Evolutionary conservation across 1,140 invertebrate genomes (phyloP).

Genomic region (Papilio polyxenes): DNA sequence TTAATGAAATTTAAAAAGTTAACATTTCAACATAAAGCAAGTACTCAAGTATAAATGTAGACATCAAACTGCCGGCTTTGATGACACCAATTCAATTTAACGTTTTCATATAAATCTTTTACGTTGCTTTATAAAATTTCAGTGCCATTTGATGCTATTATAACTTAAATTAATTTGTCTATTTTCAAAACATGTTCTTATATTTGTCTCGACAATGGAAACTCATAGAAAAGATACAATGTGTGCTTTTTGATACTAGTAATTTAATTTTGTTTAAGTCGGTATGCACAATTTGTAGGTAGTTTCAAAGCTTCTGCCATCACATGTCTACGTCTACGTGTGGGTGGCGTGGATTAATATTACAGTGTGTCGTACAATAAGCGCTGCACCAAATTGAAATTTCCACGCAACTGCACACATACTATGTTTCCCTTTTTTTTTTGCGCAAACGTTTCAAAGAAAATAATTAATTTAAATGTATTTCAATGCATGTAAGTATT

Average conservation of each 20-base stretch:
- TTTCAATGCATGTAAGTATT: no score
- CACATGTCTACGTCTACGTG: background rate
- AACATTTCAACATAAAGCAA: background rate
- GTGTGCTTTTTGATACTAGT: no score
- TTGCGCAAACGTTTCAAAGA: background rate
- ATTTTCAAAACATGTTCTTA: no score
- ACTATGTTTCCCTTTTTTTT: background rate
- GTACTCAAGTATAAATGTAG: background rate
- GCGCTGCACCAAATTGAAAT: background rate
- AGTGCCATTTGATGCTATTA: background rate
- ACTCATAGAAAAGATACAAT: no score
- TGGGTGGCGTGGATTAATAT: background rate
- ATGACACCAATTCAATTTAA: conserved; percentile 7
- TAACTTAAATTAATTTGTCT: no score
- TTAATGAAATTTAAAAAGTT: background rate
- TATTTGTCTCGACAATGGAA: no score
- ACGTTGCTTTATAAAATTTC: background rate
- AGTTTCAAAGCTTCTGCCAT: background rate
- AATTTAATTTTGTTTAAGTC: no score
- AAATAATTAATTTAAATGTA: background rate
- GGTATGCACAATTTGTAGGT: no score
- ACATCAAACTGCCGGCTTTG: background rate
- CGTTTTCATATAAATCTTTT: conserved; percentile 3
- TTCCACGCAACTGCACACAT: background rate
- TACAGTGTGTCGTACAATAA: background rate